phyloP scores from a whole-genome alignment of 1,140 invertebrate genomes.

The Cydia fagiglandana region DNA sequence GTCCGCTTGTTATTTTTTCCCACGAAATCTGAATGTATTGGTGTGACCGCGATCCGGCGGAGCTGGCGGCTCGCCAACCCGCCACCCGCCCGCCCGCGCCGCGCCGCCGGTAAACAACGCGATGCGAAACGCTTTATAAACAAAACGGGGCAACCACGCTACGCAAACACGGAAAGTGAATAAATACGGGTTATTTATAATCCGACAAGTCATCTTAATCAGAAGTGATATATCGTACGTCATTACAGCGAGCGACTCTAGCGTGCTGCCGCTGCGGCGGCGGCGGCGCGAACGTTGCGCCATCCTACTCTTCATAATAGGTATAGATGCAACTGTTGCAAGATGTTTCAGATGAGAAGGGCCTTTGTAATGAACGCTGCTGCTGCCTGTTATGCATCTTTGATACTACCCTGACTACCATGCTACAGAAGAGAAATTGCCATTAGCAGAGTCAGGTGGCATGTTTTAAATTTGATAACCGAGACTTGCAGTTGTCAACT shows the following conservation, averaged over 20 bases:
- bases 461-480: no score
- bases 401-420: no score
- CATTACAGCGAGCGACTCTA: background rate
- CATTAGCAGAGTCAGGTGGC: no score
- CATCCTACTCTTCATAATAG: no score
- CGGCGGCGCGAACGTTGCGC: no score
- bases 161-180: constrained; percentile 26
- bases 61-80: constrained; percentile 57
- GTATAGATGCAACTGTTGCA: no score
- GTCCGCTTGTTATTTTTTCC: constrained; percentile 56
- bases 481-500: no score
- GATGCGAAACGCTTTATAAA: constrained; percentile 29
- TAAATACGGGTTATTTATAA: constrained; percentile 26
- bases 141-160: constrained; percentile 22
- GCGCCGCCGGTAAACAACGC: constrained; percentile 35
- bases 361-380: no score
- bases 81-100: constrained; percentile 38
- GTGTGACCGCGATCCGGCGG: constrained; percentile 58
- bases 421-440: no score
- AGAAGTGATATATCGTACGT: constrained; percentile 14
- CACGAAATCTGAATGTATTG: constrained; percentile 67
- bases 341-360: no score
- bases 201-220: constrained; percentile 30
- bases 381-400: no score
- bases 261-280: background rate